Evolutionary conservation across 2,888 invertebrate genomes (phyloP).

Genomic region (Pocota personata): DNA sequence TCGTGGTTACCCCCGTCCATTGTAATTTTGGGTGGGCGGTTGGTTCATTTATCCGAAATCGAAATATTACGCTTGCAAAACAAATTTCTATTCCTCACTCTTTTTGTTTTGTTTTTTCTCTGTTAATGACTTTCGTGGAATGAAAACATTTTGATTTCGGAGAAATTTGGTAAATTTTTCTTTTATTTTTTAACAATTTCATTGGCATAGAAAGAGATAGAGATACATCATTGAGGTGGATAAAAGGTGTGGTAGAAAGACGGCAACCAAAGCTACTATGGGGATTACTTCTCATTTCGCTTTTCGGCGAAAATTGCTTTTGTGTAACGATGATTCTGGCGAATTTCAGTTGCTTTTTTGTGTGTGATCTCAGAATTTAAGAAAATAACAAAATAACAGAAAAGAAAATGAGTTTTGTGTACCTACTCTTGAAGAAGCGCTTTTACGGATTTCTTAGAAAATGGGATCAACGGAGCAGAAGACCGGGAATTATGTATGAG

Average conservation of each 20-base stretch:
- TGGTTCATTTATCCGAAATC: background rate
- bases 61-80: background rate
- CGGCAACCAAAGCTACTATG: background rate
- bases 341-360: conserved; percentile 9
- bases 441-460: conserved; percentile 20
- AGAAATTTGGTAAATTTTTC: conserved; percentile 16
- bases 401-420: conserved; percentile 5
- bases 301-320: conserved; percentile 44
- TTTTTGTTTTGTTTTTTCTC: background rate
- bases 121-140: conserved; percentile 13
- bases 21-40: background rate
- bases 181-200: background rate
- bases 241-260: background rate
- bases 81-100: background rate
- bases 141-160: conserved; percentile 35
- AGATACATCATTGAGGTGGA: background rate
- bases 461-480: background rate
- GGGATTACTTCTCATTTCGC: conserved; percentile 21
- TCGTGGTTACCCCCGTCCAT: background rate
- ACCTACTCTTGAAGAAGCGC: conserved; percentile 1
- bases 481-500: background rate
- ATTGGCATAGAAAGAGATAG: background rate
- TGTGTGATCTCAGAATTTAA: conserved; percentile 3
- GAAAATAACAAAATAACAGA: background rate
- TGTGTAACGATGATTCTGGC: conserved; percentile 21